Percentiles rank a stretch among this genome's conserved stretches.
Evolutionary conservation across 2,888 invertebrate species (phyloP).

Genomic region (Periphyllus acericola): DNA sequence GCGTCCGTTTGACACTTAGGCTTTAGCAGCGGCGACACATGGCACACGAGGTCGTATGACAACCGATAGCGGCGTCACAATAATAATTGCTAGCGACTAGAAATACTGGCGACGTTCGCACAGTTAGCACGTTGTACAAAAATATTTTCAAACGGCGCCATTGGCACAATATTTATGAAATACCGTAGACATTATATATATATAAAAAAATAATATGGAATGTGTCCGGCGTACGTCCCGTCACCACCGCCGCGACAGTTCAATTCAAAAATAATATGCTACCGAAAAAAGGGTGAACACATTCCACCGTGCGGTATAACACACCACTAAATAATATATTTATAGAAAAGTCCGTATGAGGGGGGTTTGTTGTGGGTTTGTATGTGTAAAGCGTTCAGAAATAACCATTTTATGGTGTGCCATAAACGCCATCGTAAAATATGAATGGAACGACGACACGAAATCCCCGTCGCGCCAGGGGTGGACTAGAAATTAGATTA

Average conservation of each 20-base stretch:
- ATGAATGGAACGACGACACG: background rate
- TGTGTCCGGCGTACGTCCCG: background rate
- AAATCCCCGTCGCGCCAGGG: background rate
- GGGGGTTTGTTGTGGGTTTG: background rate
- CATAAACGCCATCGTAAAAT: constrained; percentile 43
- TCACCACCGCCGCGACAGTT: background rate
- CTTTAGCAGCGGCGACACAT: background rate
- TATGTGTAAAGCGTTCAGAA: constrained; percentile 24
- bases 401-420: constrained; percentile 48
- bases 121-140: background rate
- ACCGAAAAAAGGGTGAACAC: constrained; percentile 35
- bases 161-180: background rate
- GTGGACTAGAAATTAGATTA: constrained; percentile 48
- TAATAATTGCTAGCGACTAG: background rate
- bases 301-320: constrained; percentile 4
- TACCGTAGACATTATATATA: background rate
- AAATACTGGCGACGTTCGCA: background rate
- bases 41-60: background rate
- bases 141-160: constrained; percentile 39
- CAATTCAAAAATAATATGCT: constrained; percentile 39
- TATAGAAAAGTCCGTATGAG: constrained; percentile 23
- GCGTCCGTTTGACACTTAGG: constrained; percentile 27
- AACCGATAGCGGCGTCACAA: background rate
- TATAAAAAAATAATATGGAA: constrained; percentile 12
- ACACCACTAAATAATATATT: constrained; percentile 29